phyloP scores from a whole-genome alignment of 2,113 vertebrate genomes.

The Trinectes maculatus region DNA sequence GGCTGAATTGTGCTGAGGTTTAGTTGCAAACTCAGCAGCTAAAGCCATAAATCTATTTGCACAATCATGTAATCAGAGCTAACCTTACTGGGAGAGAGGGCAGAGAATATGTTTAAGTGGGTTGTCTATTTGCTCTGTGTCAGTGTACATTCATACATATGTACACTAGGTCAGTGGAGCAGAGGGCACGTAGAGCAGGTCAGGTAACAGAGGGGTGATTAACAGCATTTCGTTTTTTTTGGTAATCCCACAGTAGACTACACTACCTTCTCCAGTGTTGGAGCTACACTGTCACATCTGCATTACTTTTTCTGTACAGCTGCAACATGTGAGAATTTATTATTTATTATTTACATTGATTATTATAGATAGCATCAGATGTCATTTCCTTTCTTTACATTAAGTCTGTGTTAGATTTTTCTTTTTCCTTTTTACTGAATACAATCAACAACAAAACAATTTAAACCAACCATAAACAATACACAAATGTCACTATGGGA shows the following conservation, averaged over 20 bases:
- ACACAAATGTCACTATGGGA: background rate
- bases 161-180: background rate
- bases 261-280: background rate
- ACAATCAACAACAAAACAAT: no score
- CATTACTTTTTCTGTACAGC: background rate
- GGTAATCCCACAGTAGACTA: background rate
- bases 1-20: constrained; percentile 6
- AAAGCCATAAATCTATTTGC: constrained; percentile 33
- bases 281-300: constrained; percentile 9
- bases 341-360: no score
- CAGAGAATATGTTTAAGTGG: constrained; percentile 1
- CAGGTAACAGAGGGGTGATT: constrained; percentile 11
- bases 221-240: constrained; percentile 19
- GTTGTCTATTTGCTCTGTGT: background rate
- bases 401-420: no score
- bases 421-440: no score
- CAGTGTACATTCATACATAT: background rate
- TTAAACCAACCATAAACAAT: no score
- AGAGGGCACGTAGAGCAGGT: background rate
- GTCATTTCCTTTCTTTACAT: no score
- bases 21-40: constrained; percentile 31
- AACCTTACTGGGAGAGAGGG: background rate
- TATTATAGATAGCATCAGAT: no score
- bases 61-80: constrained; percentile 35
- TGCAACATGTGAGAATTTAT: background rate